phyloP scores from a whole-genome alignment of 1,140 invertebrate genomes.

The Heliothis subflexa region DNA sequence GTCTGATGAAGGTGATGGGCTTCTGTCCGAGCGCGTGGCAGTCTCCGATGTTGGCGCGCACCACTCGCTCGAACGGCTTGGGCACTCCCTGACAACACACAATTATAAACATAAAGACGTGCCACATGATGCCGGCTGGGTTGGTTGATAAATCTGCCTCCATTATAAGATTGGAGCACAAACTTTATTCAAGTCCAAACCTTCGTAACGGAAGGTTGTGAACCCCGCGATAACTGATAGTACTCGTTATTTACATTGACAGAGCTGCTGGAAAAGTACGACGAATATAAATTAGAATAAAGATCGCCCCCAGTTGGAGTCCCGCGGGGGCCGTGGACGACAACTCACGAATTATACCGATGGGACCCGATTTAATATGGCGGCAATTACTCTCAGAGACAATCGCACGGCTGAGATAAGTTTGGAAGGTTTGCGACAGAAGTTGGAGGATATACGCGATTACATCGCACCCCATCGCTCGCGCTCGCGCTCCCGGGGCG shows the following conservation, averaged over 20 bases:
- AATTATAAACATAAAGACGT: background rate
- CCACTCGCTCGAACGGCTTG: constrained; percentile 95
- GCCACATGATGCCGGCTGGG: too few species aligned
- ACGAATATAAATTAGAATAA: constrained; percentile 19
- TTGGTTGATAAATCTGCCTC: background rate
- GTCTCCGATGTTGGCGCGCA: constrained; percentile 98
- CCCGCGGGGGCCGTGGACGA: constrained; percentile 2
- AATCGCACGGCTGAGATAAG: background rate
- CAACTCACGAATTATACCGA: constrained; percentile 15
- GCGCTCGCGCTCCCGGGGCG: too few species aligned
- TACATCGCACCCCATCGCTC: too few species aligned
- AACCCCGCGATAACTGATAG: constrained; percentile 12
- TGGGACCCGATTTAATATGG: constrained; percentile 27
- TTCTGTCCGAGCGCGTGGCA: constrained; percentile 96
- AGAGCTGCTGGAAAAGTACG: constrained; percentile 3
- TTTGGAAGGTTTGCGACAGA: background rate
- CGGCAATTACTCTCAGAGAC: constrained; percentile 18
- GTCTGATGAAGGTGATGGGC: constrained; percentile 92
- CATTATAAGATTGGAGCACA: background rate
- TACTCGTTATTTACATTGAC: constrained; percentile 15
- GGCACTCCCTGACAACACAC: constrained; percentile 86
- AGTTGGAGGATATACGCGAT: too few species aligned
- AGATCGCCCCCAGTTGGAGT: background rate
- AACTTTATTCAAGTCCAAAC: background rate
- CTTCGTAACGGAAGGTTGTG: background rate